phyloP scores from a whole-genome alignment of 2,888 invertebrate genomes.

The Heliconius ethilla region DNA sequence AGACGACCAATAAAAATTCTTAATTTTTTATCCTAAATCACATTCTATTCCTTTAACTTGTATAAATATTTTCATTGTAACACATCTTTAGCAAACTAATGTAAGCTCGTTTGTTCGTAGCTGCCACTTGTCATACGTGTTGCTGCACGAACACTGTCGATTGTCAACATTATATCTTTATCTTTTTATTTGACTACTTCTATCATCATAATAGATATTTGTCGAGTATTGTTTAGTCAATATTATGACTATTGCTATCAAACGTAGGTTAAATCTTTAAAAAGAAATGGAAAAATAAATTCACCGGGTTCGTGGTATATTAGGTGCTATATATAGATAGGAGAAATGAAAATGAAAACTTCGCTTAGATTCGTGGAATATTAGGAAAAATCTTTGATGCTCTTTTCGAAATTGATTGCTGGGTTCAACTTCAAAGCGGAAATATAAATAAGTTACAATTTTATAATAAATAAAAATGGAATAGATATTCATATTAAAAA shows the following conservation, averaged over 20 bases:
- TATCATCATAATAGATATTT: background rate
- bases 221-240: constrained; percentile 4
- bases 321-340: too few relatives aligned
- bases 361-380: background rate
- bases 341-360: background rate
- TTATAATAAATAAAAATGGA: too few relatives aligned
- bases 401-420: too few relatives aligned
- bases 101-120: background rate
- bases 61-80: background rate
- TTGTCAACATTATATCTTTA: background rate
- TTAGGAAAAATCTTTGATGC: background rate
- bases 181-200: background rate
- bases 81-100: background rate
- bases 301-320: background rate
- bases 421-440: too few relatives aligned
- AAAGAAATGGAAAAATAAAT: background rate
- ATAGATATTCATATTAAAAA: too few relatives aligned
- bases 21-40: too few relatives aligned
- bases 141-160: background rate
- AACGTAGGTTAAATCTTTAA: background rate
- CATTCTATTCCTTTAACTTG: background rate
- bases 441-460: too few relatives aligned
- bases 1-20: too few relatives aligned
- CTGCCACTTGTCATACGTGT: constrained; percentile 1
- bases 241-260: constrained; percentile 4